These are phyloP conservation scores for Ephestia elutella DNA, from an alignment of 1,140 invertebrate species.

Conservation along the genomic window DNA sequence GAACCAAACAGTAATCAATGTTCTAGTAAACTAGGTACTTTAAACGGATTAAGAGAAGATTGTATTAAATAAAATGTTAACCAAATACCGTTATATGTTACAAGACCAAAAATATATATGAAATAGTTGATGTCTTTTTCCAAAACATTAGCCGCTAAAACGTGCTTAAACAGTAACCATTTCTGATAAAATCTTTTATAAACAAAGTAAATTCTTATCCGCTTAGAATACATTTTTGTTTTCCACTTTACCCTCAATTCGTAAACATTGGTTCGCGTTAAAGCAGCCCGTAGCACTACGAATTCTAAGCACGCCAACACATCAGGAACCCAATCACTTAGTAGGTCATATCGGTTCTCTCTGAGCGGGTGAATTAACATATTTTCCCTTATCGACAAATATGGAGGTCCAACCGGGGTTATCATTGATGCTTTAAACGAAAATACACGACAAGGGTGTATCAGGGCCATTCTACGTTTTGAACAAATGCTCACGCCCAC, in stretches of 20 bases:
- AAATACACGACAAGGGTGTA: conserved; percentile 57
- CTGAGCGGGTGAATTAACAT: conserved; percentile 61
- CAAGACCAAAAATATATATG: no score
- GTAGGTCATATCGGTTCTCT: conserved; percentile 62
- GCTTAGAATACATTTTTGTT: conserved; percentile 37
- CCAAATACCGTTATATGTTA: no score
- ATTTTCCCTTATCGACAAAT: conserved; percentile 68
- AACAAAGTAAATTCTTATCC: neutral
- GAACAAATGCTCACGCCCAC: conserved; percentile 67
- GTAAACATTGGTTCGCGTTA: conserved; percentile 62
- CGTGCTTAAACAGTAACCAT: neutral
- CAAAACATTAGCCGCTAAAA: no score
- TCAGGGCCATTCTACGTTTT: conserved; percentile 33
- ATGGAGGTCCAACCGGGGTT: conserved; percentile 52
- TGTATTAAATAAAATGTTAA: no score
- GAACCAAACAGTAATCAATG: no score
- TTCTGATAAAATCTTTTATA: neutral
- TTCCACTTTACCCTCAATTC: conserved; percentile 48
- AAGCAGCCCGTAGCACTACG: conserved; percentile 30
- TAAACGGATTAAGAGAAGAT: no score
- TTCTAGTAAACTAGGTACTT: no score
- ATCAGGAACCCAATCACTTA: conserved; percentile 70
- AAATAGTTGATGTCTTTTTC: no score
- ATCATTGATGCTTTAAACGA: conserved; percentile 62
- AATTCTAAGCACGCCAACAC: conserved; percentile 62